Conservation (phyloP, 2,113 vertebrate species). For the Cyprinodon variegatus region DNA sequence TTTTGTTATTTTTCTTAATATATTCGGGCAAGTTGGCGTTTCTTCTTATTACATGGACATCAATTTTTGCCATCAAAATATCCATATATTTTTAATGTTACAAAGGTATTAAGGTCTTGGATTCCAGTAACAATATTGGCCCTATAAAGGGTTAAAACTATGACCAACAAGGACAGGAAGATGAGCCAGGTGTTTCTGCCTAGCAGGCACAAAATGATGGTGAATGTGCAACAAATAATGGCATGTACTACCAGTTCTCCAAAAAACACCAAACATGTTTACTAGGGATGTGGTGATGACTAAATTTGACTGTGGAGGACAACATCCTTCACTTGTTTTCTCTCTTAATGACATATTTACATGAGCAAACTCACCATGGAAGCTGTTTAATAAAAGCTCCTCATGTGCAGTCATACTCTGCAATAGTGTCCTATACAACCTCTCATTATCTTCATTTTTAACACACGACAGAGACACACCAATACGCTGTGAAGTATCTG, state of each 20-base stretch:
- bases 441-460: slow-evolving; percentile 6
- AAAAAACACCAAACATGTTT: background rate
- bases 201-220: background rate
- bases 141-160: background rate
- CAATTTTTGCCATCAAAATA: too few relatives aligned
- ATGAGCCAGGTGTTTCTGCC: background rate
- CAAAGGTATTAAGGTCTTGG: too few relatives aligned
- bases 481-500: slow-evolving; percentile 11
- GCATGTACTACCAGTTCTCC: background rate
- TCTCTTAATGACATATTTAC: slow-evolving; percentile 13
- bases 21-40: too few relatives aligned
- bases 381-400: slow-evolving; percentile 6
- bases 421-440: background rate
- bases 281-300: background rate
- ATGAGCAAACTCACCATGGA: background rate
- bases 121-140: too few relatives aligned
- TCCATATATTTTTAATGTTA: too few relatives aligned
- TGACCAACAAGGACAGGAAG: background rate
- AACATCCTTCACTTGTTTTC: background rate
- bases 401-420: background rate
- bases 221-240: background rate
- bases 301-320: background rate
- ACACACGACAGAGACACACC: background rate
- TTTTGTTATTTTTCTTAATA: too few relatives aligned
- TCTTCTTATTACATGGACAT: too few relatives aligned